phyloP scores from a whole-genome alignment of 2,888 invertebrate species.

The Campoplex capitator region DNA sequence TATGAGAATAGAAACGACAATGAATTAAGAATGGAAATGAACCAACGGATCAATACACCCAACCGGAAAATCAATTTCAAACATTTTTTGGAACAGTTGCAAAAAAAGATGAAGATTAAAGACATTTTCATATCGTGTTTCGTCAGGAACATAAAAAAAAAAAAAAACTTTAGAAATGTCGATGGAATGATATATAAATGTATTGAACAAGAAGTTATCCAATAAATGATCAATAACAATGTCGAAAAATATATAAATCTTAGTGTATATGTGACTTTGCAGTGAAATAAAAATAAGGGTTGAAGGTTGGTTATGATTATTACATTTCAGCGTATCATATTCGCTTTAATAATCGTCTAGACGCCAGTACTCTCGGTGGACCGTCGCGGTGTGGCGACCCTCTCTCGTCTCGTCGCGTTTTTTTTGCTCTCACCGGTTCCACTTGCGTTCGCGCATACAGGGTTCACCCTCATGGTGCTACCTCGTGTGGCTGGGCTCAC shows the following conservation, averaged over 20 bases:
- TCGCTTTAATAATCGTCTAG: constrained; percentile 75
- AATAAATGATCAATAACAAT: neutral
- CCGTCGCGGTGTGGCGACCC: constrained; percentile 67
- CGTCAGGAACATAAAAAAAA: neutral
- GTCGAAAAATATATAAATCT: neutral
- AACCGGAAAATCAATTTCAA: neutral
- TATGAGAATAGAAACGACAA: neutral
- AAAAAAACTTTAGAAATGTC: neutral
- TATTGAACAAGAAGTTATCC: neutral
- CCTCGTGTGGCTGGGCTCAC: constrained; percentile 54
- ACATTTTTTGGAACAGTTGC: neutral
- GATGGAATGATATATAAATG: neutral
- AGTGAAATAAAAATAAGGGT: constrained; percentile 18
- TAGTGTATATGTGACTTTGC: neutral
- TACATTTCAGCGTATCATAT: constrained; percentile 67
- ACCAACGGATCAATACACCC: neutral
- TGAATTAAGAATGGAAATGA: neutral
- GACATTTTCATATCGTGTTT: neutral
- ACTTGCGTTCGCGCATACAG: constrained; percentile 60
- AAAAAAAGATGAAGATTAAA: neutral
- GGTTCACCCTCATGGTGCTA: constrained; percentile 54
- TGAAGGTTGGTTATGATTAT: constrained; percentile 68
- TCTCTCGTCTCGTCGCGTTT: constrained; percentile 65
- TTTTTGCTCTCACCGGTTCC: constrained; percentile 64
- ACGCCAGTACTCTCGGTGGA: constrained; percentile 68